These are phyloP conservation scores for Sciurus vulgaris DNA, from an alignment of 2,797 vertebrate species.

Conservation along the genomic window DNA sequence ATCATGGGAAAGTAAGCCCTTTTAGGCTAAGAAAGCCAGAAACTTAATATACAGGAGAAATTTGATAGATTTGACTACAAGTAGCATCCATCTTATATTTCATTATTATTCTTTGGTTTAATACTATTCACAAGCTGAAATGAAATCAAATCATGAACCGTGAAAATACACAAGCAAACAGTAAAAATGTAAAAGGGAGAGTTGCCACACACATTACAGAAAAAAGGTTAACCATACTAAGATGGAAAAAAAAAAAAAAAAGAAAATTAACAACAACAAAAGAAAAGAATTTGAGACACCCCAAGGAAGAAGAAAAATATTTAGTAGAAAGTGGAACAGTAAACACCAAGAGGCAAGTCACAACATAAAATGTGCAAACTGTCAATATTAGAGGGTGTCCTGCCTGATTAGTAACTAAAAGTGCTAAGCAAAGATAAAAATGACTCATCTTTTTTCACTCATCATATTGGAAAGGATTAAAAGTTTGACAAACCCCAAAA, in stretches of 20 bases:
- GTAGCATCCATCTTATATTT: background rate
- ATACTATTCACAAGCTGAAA: background rate
- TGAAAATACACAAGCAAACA: background rate
- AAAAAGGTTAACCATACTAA: background rate
- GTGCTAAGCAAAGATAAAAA: slow-evolving; percentile 48
- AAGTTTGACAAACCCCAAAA: slow-evolving; percentile 58
- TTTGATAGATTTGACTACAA: background rate
- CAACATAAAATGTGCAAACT: background rate
- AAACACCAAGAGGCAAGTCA: background rate
- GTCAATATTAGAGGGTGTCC: background rate
- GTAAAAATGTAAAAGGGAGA: background rate
- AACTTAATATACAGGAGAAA: background rate
- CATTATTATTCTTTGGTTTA: background rate
- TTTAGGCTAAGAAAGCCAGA: background rate
- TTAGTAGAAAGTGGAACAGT: background rate
- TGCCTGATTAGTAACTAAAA: slow-evolving; percentile 2
- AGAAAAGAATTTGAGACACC: background rate
- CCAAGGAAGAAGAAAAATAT: background rate
- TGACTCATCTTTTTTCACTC: slow-evolving; percentile 63
- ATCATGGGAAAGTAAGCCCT: background rate
- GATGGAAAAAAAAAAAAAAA: background rate
- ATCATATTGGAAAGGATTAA: slow-evolving; percentile 60
- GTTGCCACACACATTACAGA: background rate
- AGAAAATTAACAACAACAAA: too few species aligned
- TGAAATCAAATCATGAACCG: background rate